Evolutionary conservation across 1,140 invertebrate genomes (phyloP), one percentile per base, ranked within the genome.

Genomic region (Drosophila burlai): DNA sequence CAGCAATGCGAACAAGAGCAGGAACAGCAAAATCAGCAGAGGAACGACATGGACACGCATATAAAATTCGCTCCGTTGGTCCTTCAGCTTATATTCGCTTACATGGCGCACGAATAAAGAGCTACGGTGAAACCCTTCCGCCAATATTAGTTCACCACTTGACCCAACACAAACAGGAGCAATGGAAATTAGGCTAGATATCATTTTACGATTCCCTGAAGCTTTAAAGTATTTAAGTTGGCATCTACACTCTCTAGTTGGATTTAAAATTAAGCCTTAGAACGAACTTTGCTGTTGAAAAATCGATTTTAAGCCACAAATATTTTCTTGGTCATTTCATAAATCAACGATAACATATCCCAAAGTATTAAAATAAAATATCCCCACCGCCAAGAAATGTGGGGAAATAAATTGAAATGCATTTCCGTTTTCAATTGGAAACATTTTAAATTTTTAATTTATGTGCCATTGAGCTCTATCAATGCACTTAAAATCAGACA

Each of bases 1-100:
- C 64, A 45, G 58, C 42, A 42, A 66, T 60, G 58, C 52, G 68
- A 73, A 74, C 68, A 73, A 50, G 57, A 43, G 50, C 55, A 73
- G 50, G 45, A 73, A 73, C 68, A 52, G 55, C 66, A 58, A 71
- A 69, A 73, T 74, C 67, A 78, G 58, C 75, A 71, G 45, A 55
- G 58, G 64, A 68, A 76, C 73, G 63, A 76, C 73, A 77, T 69
- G 75, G 74, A 68, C 75, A 77, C 75, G 75, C 75, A 77, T 77
- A 77, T 77, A 49, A 77, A 77, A 77, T 77, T 58, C 49, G 63
- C 64, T 62, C 29, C 21, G 57, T 38, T 50, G 38, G 43, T 50
- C 55, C 55, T 67, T 46, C 55, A 77, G 75, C 74, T 68, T 40
- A 62, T 58, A 77, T 78, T 78, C 40, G 74, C 52, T 62, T 43